These are phyloP conservation scores for Eptesicus fuscus DNA, from an alignment of 2,113 vertebrate genomes.

Conservation along the genomic window DNA sequence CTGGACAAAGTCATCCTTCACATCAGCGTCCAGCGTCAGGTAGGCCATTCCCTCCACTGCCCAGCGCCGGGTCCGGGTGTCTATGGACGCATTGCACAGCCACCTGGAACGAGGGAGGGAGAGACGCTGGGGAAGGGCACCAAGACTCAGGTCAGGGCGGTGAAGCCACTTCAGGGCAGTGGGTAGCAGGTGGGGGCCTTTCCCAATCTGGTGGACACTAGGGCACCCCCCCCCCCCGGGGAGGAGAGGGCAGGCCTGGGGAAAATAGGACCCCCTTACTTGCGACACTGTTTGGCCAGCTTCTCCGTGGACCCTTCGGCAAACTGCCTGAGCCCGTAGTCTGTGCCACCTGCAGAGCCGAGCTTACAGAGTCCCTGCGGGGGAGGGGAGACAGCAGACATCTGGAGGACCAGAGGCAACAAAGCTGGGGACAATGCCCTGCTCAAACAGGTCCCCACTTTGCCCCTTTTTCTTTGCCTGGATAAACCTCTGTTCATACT, in stretches of 20 bases:
- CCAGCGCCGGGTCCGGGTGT: constrained; percentile 94
- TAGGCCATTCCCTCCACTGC: constrained; percentile 96
- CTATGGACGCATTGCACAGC: constrained; percentile 92
- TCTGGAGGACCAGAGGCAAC: background rate
- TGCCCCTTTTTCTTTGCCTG: background rate
- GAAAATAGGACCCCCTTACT: constrained; percentile 82
- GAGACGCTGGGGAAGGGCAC: background rate
- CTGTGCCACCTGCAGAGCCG: constrained; percentile 96
- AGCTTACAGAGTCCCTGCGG: constrained; percentile 96
- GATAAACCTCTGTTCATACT: background rate
- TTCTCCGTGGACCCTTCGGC: constrained; percentile 98
- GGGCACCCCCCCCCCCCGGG: background rate
- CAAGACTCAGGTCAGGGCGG: background rate
- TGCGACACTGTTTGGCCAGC: constrained; percentile 96
- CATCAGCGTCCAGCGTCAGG: constrained; percentile 95
- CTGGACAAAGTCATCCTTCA: constrained; percentile 98
- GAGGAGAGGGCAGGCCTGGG: background rate
- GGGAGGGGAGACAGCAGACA: background rate
- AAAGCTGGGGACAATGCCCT: background rate
- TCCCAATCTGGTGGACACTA: background rate
- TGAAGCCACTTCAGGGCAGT: background rate
- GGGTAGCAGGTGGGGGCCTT: background rate
- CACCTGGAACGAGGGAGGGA: constrained; percentile 82
- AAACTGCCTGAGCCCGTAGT: constrained; percentile 95
- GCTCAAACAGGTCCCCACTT: background rate